Evolutionary conservation across 2,888 invertebrate species (phyloP).

Genomic region (Campoplex capitator): DNA sequence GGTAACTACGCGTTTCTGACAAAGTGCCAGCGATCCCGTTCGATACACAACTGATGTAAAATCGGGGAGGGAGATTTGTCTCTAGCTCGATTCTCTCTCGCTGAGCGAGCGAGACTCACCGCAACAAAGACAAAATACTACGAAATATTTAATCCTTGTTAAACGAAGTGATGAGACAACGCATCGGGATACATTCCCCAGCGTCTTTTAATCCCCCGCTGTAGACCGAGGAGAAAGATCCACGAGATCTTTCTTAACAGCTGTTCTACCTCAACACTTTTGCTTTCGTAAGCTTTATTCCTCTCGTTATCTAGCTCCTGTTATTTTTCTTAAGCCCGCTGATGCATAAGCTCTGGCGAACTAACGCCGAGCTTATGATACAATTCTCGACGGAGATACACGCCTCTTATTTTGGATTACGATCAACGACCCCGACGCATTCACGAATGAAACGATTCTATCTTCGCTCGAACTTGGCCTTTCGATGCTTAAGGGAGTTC

Average conservation of each 20-base stretch:
- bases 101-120: not conserved
- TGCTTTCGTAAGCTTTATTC: not conserved
- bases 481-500: too few species aligned
- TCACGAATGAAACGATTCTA: not conserved
- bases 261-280: conserved; percentile 2
- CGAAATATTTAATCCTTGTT: not conserved
- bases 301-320: not conserved
- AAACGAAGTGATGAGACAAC: not conserved
- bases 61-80: conserved; percentile 1
- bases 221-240: not conserved
- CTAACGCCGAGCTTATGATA: not conserved
- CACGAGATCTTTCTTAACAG: not conserved
- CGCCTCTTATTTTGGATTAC: conserved; percentile 28
- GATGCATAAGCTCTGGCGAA: conserved; percentile 7
- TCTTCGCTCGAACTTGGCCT: not conserved
- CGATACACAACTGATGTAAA: conserved; percentile 16
- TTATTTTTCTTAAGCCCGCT: not conserved
- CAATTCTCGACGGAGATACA: not conserved
- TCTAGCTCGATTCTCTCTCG: not conserved
- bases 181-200: not conserved
- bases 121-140: conserved; percentile 29
- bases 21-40: conserved; percentile 35
- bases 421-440: conserved; percentile 14
- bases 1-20: conserved; percentile 21
- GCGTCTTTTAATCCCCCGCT: conserved; percentile 8